phyloP scores from a whole-genome alignment of 2,113 vertebrate genomes.

The Rhea americana region DNA sequence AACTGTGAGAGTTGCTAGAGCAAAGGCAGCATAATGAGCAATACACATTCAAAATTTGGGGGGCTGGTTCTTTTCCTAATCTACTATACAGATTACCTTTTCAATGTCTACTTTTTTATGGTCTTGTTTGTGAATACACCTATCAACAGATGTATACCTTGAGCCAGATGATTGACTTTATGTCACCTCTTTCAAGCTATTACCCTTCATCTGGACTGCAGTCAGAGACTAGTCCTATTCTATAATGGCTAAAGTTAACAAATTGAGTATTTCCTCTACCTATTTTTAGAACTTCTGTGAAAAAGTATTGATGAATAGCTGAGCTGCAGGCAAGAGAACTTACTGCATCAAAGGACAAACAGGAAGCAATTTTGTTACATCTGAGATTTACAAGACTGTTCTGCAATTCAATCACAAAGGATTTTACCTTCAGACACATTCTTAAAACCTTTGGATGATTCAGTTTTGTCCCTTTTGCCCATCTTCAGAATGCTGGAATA shows the following conservation, averaged over 20 bases:
- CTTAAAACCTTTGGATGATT: not conserved
- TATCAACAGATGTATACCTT: not conserved
- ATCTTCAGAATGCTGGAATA: not conserved
- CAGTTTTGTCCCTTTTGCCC: not conserved
- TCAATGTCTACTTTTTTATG: conserved; percentile 33
- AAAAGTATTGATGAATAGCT: not conserved
- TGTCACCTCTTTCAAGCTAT: not conserved
- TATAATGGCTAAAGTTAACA: not conserved
- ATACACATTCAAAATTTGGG: conserved; percentile 13
- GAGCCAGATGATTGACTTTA: not conserved
- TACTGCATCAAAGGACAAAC: not conserved
- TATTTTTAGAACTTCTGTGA: not conserved
- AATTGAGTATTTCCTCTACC: not conserved
- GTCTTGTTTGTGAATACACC: conserved; percentile 15
- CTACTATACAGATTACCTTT: conserved; percentile 19
- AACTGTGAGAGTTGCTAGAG: conserved; percentile 22
- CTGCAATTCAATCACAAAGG: not conserved
- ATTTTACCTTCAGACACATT: not conserved
- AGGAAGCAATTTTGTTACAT: not conserved
- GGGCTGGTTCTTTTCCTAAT: conserved; percentile 28
- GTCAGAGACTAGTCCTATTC: not conserved
- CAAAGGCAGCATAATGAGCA: not conserved
- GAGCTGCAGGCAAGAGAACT: conserved; percentile 1
- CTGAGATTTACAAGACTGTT: not conserved
- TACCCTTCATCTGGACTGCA: not conserved